A percentile compares a stretch with the other conserved stretches of the same genome.
These are phyloP conservation scores for Orchestes rusci DNA, from an alignment of 2,888 invertebrate genomes.

Conservation along the genomic window DNA sequence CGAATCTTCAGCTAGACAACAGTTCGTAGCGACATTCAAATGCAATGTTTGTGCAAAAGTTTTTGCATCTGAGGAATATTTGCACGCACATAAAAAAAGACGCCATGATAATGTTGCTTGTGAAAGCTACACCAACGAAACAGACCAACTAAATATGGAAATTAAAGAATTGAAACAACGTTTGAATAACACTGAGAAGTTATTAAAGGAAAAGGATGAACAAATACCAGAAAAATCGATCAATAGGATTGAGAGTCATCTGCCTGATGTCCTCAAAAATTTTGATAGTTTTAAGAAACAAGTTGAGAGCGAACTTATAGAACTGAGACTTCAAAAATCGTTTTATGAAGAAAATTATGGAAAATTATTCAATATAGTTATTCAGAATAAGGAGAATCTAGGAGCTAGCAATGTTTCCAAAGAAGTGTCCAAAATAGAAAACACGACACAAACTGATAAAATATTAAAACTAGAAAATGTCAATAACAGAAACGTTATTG, in stretches of 20 bases:
- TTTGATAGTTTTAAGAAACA: constrained; percentile 39
- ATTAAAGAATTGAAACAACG: constrained; percentile 58
- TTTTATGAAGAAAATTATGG: constrained; percentile 49
- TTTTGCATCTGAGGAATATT: constrained; percentile 57
- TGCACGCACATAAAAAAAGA: constrained; percentile 55
- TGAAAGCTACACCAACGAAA: constrained; percentile 29
- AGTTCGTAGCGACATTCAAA: constrained; percentile 43
- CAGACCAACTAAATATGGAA: constrained; percentile 56
- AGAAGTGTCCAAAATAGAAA: constrained; percentile 16
- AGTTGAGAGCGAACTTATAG: constrained; percentile 41
- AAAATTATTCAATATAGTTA: constrained; percentile 44
- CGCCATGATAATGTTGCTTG: constrained; percentile 44
- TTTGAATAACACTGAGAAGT: constrained; percentile 52
- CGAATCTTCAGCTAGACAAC: constrained; percentile 47
- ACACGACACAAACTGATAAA: constrained; percentile 36
- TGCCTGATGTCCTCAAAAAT: constrained; percentile 30
- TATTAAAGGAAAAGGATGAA: constrained; percentile 42
- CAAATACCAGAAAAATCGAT: constrained; percentile 20
- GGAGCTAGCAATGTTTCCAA: background rate
- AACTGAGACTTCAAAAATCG: constrained; percentile 49
- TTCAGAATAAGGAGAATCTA: constrained; percentile 26
- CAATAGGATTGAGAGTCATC: background rate
- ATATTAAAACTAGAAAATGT: constrained; percentile 26
- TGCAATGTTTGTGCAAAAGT: constrained; percentile 62
- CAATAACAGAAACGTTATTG: constrained; percentile 20